Evolutionary conservation across 2,797 vertebrate genomes (phyloP).

Genomic region (Lutjanus campechanus): DNA sequence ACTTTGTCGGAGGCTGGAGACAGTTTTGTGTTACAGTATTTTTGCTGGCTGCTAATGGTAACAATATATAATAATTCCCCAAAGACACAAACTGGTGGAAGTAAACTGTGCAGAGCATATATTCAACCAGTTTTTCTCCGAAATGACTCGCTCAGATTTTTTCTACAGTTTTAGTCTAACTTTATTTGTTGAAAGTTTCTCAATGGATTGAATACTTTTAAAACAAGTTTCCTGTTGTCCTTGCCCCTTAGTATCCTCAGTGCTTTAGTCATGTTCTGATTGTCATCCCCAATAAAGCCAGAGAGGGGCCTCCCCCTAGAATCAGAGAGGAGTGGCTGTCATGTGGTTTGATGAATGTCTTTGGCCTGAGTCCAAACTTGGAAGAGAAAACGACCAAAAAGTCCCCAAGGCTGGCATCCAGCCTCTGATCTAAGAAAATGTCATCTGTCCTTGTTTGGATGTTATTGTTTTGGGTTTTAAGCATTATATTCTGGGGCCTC

Average conservation of each 20-base stretch:
- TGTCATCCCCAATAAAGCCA: constrained; percentile 45
- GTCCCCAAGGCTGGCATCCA: constrained; percentile 46
- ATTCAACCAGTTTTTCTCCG: no score
- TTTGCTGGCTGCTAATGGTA: no score
- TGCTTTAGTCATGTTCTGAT: constrained; percentile 62
- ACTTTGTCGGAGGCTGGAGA: no score
- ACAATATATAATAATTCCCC: no score
- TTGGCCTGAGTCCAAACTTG: constrained; percentile 49
- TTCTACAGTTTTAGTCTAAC: no score
- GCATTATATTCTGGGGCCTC: constrained; percentile 45
- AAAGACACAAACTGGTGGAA: no score
- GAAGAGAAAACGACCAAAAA: constrained; percentile 48
- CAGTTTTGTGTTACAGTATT: no score
- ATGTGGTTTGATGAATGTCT: constrained; percentile 65
- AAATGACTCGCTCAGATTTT: no score
- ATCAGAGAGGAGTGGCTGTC: constrained; percentile 51
- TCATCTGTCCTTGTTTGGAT: constrained; percentile 60
- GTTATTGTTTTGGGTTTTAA: constrained; percentile 54
- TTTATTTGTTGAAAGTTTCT: no score
- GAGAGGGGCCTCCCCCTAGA: constrained; percentile 34
- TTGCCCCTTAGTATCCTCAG: constrained; percentile 49
- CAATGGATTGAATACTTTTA: no score
- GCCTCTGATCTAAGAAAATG: constrained; percentile 62
- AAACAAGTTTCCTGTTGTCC: no score
- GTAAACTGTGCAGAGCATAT: no score